Evolutionary conservation across 2,888 invertebrate genomes (phyloP), one percentile per base, ranked within the genome.

Genomic region (Hemithea aestivaria): DNA sequence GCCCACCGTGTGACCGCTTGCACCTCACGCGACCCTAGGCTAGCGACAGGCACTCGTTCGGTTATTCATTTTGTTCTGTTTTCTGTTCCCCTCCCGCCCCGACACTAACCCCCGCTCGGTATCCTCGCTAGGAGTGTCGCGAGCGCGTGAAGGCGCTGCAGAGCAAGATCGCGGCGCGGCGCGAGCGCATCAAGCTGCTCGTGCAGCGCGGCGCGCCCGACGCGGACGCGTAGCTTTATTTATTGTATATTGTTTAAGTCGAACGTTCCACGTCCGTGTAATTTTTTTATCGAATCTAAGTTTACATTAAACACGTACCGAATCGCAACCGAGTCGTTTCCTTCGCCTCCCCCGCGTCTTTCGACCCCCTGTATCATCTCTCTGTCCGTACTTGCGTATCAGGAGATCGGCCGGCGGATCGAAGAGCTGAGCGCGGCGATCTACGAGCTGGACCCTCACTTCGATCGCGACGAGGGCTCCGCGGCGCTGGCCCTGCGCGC

Each of bases 121-220:
- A 84, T 88, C 88, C 78, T 76, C 73, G 72, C 58, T 87, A 96
- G 96, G 92, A 91, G 79, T 94, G 91, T 89, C 93, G 93, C 78
- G 96, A 96, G 87, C 91, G 91, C 85, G 92, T 95, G 67, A 94
- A 94, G 79, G 91, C 91, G 76, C 91, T 96, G 73, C 95, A 96
- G 84, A 93, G 92, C 88, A 95, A 95, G 90, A 94, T 96, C 71
- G 91, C 92, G 70, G 93, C 94, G 85, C 93, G 94, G 59, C 92
- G 92, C 78, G 96, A 96, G 88, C 93, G 96, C 73, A 93, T 96
- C 73, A 96, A 96, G 84, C 89, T 95, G 63, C 89, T 96, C 69
- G 90, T 94, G 77, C 94, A 95, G 89, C 93, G 95, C 74, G 96
- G 95, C 85, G 92, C 91, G 64, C 96, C 96, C 61, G 94, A 94